These are phyloP conservation scores for Cryptocephalus primarius DNA, from an alignment of 2,888 invertebrate genomes.

Conservation along the genomic window DNA sequence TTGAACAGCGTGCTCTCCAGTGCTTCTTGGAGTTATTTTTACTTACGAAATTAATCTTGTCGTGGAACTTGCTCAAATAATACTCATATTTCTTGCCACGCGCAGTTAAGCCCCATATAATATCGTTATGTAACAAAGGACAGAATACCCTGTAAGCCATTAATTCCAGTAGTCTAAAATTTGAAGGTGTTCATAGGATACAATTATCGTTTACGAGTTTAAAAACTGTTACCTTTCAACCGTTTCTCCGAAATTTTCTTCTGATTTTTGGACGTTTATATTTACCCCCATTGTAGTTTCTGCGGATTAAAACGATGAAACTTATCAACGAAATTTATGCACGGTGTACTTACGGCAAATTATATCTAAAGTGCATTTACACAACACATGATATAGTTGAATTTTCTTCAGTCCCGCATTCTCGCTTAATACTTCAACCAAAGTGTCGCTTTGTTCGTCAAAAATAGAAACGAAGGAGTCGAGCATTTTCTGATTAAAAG, in stretches of 20 bases:
- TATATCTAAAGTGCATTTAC: slow-evolving; percentile 49
- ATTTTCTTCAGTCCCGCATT: slow-evolving; percentile 32
- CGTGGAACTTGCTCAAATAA: not conserved
- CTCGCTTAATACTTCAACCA: slow-evolving; percentile 38
- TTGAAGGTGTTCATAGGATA: not conserved
- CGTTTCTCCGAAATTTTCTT: slow-evolving; percentile 3
- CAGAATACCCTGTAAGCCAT: slow-evolving; percentile 4
- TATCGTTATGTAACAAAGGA: slow-evolving; percentile 7
- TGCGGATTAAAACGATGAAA: slow-evolving; percentile 2
- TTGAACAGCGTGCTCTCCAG: too few relatives aligned
- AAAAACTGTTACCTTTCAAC: slow-evolving; percentile 8
- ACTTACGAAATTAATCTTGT: not conserved
- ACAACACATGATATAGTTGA: slow-evolving; percentile 44
- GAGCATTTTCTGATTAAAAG: slow-evolving; percentile 52
- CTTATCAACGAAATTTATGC: slow-evolving; percentile 6
- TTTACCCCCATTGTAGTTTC: slow-evolving; percentile 11
- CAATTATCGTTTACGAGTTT: too few relatives aligned
- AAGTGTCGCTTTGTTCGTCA: slow-evolving; percentile 43
- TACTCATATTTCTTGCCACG: not conserved
- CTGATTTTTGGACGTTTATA: slow-evolving; percentile 8
- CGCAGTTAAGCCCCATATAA: slow-evolving; percentile 6
- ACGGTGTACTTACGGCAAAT: slow-evolving; percentile 45
- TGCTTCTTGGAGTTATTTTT: not conserved
- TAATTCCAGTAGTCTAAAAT: slow-evolving; percentile 7
- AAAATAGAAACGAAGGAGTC: slow-evolving; percentile 51